Evolutionary conservation across 1,140 invertebrate genomes (phyloP).

Genomic region (Oryzaephilus surinamensis): DNA sequence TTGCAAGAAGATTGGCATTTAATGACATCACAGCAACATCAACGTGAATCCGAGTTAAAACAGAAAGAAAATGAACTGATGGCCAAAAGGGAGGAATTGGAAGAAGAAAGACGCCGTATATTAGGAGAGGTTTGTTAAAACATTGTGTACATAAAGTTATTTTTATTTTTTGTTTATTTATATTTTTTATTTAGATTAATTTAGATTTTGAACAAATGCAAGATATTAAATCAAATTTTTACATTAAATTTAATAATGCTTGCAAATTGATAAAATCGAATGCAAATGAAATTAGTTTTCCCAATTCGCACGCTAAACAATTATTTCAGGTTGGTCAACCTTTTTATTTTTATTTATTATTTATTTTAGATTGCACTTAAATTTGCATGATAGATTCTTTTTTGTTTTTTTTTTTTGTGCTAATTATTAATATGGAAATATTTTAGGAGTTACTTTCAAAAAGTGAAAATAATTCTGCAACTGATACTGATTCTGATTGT

Average conservation of each 20-base stretch:
- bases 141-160: constrained; percentile 7
- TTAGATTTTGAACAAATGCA: constrained; percentile 45
- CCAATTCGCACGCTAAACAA: constrained; percentile 30
- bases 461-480: constrained; percentile 22
- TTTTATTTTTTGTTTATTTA: constrained; percentile 26
- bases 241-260: constrained; percentile 41
- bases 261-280: constrained; percentile 41
- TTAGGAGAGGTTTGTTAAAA: constrained; percentile 35
- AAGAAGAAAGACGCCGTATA: constrained; percentile 35
- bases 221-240: constrained; percentile 40
- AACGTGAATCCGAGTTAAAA: constrained; percentile 41
- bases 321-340: constrained; percentile 33
- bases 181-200: constrained; percentile 45
- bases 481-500: constrained; percentile 27
- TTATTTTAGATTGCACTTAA: no score
- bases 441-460: constrained; percentile 30
- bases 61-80: constrained; percentile 40
- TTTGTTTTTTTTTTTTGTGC: background rate
- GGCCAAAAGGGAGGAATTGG: constrained; percentile 33
- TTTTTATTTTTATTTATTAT: no score
- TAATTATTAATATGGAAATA: constrained; percentile 6
- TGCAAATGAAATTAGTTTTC: constrained; percentile 38
- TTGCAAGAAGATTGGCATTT: constrained; percentile 31
- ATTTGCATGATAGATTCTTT: no score
- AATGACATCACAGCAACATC: constrained; percentile 42